Base-by-base conservation (phyloP, 2,113 vertebrate genomes). In the Limanda limanda region DNA sequence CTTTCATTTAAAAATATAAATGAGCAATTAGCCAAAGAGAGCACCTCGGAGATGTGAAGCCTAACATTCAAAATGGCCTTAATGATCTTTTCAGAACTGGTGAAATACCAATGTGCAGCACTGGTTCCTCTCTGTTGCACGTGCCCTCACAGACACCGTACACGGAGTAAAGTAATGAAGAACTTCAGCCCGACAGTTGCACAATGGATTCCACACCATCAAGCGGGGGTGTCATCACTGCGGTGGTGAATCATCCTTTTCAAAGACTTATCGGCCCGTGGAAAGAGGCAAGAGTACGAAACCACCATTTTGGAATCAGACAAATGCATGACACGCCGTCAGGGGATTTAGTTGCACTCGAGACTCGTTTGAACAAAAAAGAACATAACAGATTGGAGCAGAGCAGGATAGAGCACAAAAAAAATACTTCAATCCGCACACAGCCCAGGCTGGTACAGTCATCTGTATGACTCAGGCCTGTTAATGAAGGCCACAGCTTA, bases 401-500 rank as follows among this genome's bases (percentile, higher is more conserved):
- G 77, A 74, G 78, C 5, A 51, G 27, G 66, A 76, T 31, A 23
- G 58, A 61, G 68, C 57, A 42, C 64, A 54, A 78, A 76, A 31
- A 31, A 84, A 77, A 84, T 70, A 79, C 79, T 72, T 78, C 81
- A 83, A 71, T 84, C 65, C 21, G 71, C 31, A 31, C 31, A 31
- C 31, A 31, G 31, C 31, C 31, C 31, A 31, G 31, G 31, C 63
- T 17, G 45, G 45, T 47, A 47, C 14, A 51, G 47, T 51, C 47
- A 63, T 82, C 63, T 79, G 66, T 84, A 63, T 88, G 87, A 90
- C 78, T 87, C 84, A 75, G 66, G 68, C 62, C 55, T 76, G 59
- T 65, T 89, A 86, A 88, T 88, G 75, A 86, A 87, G 70, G 83
- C 68, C 77, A 79, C 67, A 87, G 68, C 65, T 73, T 31, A 69